Base-by-base conservation (phyloP, 2,888 invertebrate species). In the Fragum whitleyi region DNA sequence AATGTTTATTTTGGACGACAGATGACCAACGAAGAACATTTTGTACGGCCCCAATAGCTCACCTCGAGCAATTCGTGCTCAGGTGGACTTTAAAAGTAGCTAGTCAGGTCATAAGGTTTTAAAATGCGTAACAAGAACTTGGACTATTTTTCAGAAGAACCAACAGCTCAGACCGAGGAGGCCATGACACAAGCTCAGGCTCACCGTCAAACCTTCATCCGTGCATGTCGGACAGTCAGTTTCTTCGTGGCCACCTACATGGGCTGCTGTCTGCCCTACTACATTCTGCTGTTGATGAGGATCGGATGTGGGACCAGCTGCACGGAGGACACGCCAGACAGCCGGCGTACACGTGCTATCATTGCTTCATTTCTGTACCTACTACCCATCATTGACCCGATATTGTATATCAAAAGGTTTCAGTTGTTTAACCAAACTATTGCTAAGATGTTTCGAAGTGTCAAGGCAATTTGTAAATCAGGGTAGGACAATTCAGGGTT, bases 341-440 rank as follows among this genome's bases (percentile, higher is more conserved):
- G 39, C 11, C 55, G 79, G 7, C 59, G 36, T 19, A 69, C 79
- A 7, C 71, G 76, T 19, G 57, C 65, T 6, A 19, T 76, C 11
- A 68, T 76, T 5, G 72, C 80, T 3, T 39, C 62, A n/a, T 47
- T 51, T 11, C 61, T 76, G 5, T 80, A 80, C 29, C 42, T 72
- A 23, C 69, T 80, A 1, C 80, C 80, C 0, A 76, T 80, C 21
- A 53, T 80, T 6, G 80, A 80, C 47, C 80, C 80, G 16, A 76
- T 80, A 28, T 21, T 80, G n/a, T 80, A 80, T 55, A 80, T 76
- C 19, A 65, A 67, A 36, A 53, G 80, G 21, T 80, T 80, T 67
- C n/a, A 53, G 16, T 19, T 80, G 2, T 72, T 80, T 36, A 72
- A 70, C 19, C 11, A 32, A 32, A 61, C 61, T 2, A 28, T 61